Evolutionary conservation across 2,888 invertebrate species (phyloP).

Genomic region (Syrphus vitripennis): DNA sequence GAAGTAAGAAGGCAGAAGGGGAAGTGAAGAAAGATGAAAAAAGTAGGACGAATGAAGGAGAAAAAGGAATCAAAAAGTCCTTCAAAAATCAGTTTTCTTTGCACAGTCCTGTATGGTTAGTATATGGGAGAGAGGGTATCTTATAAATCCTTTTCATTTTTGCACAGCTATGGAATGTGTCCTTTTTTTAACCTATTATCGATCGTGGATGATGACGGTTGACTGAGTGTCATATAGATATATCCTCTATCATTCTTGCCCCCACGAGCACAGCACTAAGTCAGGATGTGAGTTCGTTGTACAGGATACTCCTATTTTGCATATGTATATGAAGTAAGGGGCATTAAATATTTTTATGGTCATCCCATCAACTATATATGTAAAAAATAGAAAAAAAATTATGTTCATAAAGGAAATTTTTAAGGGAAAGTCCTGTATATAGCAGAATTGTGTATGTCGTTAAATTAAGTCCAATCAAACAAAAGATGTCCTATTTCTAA

Average conservation of each 20-base stretch:
- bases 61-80: too few species aligned
- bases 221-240: slow-evolving; percentile 51
- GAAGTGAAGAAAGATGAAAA: too few species aligned
- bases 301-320: slow-evolving; percentile 20
- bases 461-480: slow-evolving; percentile 47
- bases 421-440: not conserved
- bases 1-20: too few species aligned
- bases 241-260: slow-evolving; percentile 19
- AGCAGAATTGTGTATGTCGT: not conserved
- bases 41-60: too few species aligned
- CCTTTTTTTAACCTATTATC: slow-evolving; percentile 38
- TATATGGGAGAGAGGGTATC: slow-evolving; percentile 7
- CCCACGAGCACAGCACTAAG: not conserved
- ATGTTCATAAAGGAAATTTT: slow-evolving; percentile 15
- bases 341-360: slow-evolving; percentile 65
- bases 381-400: slow-evolving; percentile 9
- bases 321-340: slow-evolving; percentile 35
- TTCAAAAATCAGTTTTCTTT: not conserved
- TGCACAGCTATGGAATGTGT: slow-evolving; percentile 36
- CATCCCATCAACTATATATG: slow-evolving; percentile 11
- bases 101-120: not conserved
- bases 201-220: slow-evolving; percentile 56
- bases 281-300: slow-evolving; percentile 8
- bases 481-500: slow-evolving; percentile 44
- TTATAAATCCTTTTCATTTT: slow-evolving; percentile 34